Conservation (phyloP, 1,140 invertebrate genomes). For the Calephelis virginiensis region DNA sequence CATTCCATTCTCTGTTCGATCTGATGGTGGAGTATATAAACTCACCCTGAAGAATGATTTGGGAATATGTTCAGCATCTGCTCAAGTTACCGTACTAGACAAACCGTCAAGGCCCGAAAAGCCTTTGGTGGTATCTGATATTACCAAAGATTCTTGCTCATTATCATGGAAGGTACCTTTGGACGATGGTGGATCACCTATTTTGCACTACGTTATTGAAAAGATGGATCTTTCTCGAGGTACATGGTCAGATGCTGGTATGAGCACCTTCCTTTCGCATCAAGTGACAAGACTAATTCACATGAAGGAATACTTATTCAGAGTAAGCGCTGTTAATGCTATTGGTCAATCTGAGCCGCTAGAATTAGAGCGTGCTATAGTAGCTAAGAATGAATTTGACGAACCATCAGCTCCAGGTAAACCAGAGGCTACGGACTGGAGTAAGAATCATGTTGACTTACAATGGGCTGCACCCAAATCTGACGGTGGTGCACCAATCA, state of each 20-base stretch:
- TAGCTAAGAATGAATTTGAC: constrained; percentile 97
- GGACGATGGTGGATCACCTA: constrained; percentile 95
- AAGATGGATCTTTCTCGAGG: constrained; percentile 97
- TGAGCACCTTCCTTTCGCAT: constrained; percentile 89
- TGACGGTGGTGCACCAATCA: constrained; percentile 94
- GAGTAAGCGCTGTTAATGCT: constrained; percentile 95
- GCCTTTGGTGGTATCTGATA: constrained; percentile 89
- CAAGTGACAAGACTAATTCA: constrained; percentile 93
- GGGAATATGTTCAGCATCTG: constrained; percentile 88
- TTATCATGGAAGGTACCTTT: constrained; percentile 90
- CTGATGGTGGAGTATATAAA: constrained; percentile 91
- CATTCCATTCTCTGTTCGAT: constrained; percentile 89
- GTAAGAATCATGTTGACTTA: constrained; percentile 94
- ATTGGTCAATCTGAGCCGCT: constrained; percentile 96
- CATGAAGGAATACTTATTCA: constrained; percentile 95
- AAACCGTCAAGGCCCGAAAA: constrained; percentile 92
- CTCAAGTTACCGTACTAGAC: constrained; percentile 93
- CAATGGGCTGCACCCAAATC: constrained; percentile 92
- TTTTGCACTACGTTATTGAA: constrained; percentile 97
- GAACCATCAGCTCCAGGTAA: constrained; percentile 95
- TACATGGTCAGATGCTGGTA: constrained; percentile 96
- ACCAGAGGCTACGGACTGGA: constrained; percentile 93
- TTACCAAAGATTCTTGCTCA: constrained; percentile 94
- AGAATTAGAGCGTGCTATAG: constrained; percentile 90
- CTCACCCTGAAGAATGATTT: constrained; percentile 91